phyloP scores from a whole-genome alignment of 2,888 invertebrate genomes.

The Argyresthia goedartella region DNA sequence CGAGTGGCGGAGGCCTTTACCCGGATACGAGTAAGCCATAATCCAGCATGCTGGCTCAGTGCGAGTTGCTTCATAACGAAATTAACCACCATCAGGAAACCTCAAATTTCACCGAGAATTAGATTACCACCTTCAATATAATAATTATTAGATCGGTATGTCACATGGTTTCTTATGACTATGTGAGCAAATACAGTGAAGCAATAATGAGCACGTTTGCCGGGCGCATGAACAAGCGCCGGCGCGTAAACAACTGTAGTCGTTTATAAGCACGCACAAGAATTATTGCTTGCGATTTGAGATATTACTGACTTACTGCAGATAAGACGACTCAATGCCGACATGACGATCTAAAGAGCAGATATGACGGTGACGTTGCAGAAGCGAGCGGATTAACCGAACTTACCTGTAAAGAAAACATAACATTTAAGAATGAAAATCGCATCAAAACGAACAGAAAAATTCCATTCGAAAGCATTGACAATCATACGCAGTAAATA shows the following conservation, averaged over 20 bases:
- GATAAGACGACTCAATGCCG: too few species aligned
- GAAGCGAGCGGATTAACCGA: background rate
- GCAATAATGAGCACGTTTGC: slow-evolving; percentile 1
- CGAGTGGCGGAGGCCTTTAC: too few species aligned
- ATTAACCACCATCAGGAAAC: too few species aligned
- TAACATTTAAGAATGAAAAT: background rate
- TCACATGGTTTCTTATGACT: too few species aligned
- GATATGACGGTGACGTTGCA: too few species aligned
- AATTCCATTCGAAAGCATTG: background rate
- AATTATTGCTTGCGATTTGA: background rate
- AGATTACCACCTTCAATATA: too few species aligned
- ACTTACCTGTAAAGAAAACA: slow-evolving; percentile 1
- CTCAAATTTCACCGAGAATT: too few species aligned
- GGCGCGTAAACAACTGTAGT: background rate
- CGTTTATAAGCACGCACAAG: background rate
- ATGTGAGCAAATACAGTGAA: background rate
- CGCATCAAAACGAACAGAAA: background rate
- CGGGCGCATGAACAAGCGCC: background rate
- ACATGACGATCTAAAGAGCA: too few species aligned
- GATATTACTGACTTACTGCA: background rate
- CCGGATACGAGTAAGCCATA: too few species aligned
- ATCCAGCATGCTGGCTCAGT: too few species aligned
- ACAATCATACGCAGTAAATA: background rate
- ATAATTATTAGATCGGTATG: too few species aligned
- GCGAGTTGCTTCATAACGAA: too few species aligned